Base-by-base conservation (phyloP, 2,797 vertebrate genomes). In the Acanthornis magna region DNA sequence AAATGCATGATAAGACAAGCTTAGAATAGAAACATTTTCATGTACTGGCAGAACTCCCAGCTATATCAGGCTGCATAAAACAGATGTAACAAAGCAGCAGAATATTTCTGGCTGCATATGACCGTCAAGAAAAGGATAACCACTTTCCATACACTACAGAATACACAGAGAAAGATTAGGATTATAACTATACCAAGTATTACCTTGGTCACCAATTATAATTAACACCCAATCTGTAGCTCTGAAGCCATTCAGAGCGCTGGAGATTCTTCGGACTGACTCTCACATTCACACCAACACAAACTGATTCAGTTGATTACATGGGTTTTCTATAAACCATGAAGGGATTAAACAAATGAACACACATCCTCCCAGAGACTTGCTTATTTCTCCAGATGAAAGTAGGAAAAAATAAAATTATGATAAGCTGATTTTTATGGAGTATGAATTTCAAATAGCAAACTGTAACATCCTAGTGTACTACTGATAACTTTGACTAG, bases 21-120 rank as follows among this genome's bases (percentile, higher is more conserved):
- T 92, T 83, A 80, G 74, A 95, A 96, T 96, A 96, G 96, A 88
- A 97, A 91, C 85, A 50, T 75, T 92, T 72, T 87, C 89, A 93
- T 29, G 17, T 34, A 48, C 47, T 93, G 95, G 95, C 91, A 92
- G 54, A 93, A 91, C 78, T 91, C 92, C 95, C 76, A 3, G 76
- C 51, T 80, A 13, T 78, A 92, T 95, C 89, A 89, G 66, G 82
- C 80, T 84, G 68, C 65, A 57, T 65, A 65, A 61, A 93, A 45
- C 34, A 89, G 26, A 83, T 8, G 20, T 29, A 91, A 88, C 87
- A 94, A 92, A 85, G 92, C 78, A 88, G 57, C 61, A 93, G 68
- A 72, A 51, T 47, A n/a, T 74, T 83, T 87, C 78, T 79, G 76
- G 54, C 73, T 78, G 57, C 23, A 34, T 5, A n/a, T 3, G 14